Evolutionary conservation across 2,888 invertebrate species (phyloP), one percentile per base, ranked within the genome.

Genomic region (Proisotoma minuta): DNA sequence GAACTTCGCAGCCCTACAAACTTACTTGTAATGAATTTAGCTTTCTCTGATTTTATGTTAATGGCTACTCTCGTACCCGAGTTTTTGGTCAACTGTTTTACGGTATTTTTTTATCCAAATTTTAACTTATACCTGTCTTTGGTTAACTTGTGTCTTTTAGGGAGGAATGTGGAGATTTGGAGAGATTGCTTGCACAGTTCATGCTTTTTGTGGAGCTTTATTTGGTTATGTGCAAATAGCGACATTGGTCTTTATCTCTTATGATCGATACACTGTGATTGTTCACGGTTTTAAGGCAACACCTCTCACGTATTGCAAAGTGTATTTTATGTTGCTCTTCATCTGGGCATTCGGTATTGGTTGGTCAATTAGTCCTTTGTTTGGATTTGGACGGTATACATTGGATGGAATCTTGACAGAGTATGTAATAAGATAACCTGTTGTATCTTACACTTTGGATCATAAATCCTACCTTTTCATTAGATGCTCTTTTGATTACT

Each of bases 401-500:
- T 48, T 69, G 40, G 69, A 69, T 48, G 69, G 69, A 51, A 65
- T 66, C 56, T 39, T 69, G 23, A 60, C 66, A 2, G 63, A 67
- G 61, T 66, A 59, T 59, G 51, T 57, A 12, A 10, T n/a, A n/a
- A n/a, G n/a, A n/a, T n/a, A n/a, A n/a, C n/a, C n/a, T n/a, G n/a
- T n/a, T n/a, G n/a, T n/a, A n/a, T n/a, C n/a, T n/a, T n/a, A n/a
- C n/a, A n/a, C n/a, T n/a, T n/a, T 34, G 34, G 12, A n/a, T n/a
- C n/a, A 34, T 34, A 34, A 8, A 34, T 12, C 34, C 34, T 12
- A 34, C 34, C 34, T 12, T 34, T 39, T 56, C 20, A n/a, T 12
- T 24, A 69, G 69, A 2, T 94, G 94, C 76, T 92, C 93, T 60
- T 92, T 92, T 59, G 91, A 91, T 78, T 92, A 91, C 77, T 81